A percentile compares a stretch with the other conserved stretches of the same genome.
phyloP scores from a whole-genome alignment of 2,888 invertebrate species.

The Agrilus mali region DNA sequence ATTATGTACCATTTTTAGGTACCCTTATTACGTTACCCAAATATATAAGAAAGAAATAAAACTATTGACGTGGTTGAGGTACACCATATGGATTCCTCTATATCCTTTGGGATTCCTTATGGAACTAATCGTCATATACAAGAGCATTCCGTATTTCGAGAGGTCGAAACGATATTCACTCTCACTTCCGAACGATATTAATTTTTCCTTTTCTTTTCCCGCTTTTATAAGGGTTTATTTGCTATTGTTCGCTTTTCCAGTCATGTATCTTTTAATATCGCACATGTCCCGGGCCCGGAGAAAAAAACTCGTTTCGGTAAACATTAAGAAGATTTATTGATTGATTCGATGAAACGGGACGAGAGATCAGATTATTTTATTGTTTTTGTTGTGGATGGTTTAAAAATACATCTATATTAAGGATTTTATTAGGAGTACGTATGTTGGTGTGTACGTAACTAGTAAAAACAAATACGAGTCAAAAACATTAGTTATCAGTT shows the following conservation, averaged over 20 bases:
- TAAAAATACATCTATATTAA: too few species aligned
- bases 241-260: slow-evolving; percentile 61
- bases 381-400: too few species aligned
- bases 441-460: too few species aligned
- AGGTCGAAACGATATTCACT: slow-evolving; percentile 66
- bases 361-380: too few species aligned
- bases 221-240: slow-evolving; percentile 49
- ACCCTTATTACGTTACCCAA: slow-evolving; percentile 83
- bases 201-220: slow-evolving; percentile 38
- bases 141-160: slow-evolving; percentile 83
- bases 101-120: slow-evolving; percentile 84
- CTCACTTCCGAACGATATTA: slow-evolving; percentile 70
- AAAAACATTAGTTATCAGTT: too few species aligned
- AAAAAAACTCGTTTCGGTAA: slow-evolving; percentile 46
- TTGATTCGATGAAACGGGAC: too few species aligned
- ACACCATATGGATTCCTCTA: slow-evolving; percentile 85
- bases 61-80: slow-evolving; percentile 81
- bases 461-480: too few species aligned
- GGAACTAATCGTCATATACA: slow-evolving; percentile 68
- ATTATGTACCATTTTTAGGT: slow-evolving; percentile 43
- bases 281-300: slow-evolving; percentile 70
- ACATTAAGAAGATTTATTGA: background rate
- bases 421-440: too few species aligned
- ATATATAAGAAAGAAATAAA: slow-evolving; percentile 60
- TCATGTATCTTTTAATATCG: slow-evolving; percentile 63